phyloP scores from a whole-genome alignment of 2,888 invertebrate species.

The Pachymerium ferrugineum region DNA sequence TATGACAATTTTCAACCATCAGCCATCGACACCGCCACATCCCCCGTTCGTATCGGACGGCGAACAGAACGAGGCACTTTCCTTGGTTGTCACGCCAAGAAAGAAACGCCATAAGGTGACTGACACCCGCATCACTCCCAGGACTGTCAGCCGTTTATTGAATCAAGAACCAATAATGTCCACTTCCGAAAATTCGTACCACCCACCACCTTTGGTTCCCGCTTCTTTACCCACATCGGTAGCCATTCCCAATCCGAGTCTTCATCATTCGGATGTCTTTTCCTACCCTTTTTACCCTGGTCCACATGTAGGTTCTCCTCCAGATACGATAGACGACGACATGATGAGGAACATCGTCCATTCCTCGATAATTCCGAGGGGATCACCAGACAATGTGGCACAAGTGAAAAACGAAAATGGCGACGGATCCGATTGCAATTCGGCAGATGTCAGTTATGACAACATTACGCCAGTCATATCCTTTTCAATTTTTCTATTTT shows the following conservation, averaged over 20 bases:
- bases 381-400: conserved; percentile 45
- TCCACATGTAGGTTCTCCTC: conserved; percentile 51
- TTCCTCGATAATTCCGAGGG: conserved; percentile 62
- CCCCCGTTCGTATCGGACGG: conserved; percentile 37
- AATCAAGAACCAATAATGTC: conserved; percentile 41
- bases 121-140: conserved; percentile 83
- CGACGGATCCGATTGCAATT: conserved; percentile 86
- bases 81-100: conserved; percentile 88
- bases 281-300: conserved; percentile 81
- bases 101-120: conserved; percentile 96
- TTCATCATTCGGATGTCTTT: conserved; percentile 90
- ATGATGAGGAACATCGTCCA: conserved; percentile 56
- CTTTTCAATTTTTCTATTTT: conserved; percentile 57
- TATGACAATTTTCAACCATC: conserved; percentile 37
- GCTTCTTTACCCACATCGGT: conserved; percentile 89
- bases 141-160: conserved; percentile 79
- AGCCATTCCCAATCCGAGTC: conserved; percentile 91
- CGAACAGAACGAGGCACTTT: conserved; percentile 89
- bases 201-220: conserved; percentile 73
- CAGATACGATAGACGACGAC: conserved; percentile 39
- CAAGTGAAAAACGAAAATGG: conserved; percentile 52
- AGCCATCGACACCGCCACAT: conserved; percentile 36
- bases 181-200: conserved; percentile 58
- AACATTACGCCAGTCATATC: conserved; percentile 87
- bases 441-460: conserved; percentile 77